phyloP scores from a whole-genome alignment of 2,797 vertebrate genomes.

The Argyrosomus regius region DNA sequence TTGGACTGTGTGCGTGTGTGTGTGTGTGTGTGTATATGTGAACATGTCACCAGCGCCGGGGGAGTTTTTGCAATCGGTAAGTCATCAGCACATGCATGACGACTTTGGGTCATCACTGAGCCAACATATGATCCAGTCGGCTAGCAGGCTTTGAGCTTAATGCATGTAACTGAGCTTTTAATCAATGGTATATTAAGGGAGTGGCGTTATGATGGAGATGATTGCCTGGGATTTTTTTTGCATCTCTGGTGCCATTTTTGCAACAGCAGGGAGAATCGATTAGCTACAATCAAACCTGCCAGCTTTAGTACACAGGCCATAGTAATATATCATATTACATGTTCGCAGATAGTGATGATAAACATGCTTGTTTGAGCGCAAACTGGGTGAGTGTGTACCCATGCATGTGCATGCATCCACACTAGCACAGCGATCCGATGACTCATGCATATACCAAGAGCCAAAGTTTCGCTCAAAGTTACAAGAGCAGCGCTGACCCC shows the following conservation, averaged over 20 bases:
- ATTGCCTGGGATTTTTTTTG: slow-evolving; percentile 49
- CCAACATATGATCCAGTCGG: slow-evolving; percentile 70
- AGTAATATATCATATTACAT: slow-evolving; percentile 59
- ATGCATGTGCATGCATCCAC: slow-evolving; percentile 1
- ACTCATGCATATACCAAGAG: slow-evolving; percentile 39
- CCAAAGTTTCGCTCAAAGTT: slow-evolving; percentile 41
- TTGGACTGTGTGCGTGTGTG: slow-evolving; percentile 50
- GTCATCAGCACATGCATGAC: slow-evolving; percentile 71
- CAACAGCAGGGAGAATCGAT: slow-evolving; percentile 71
- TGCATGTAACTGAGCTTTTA: slow-evolving; percentile 77
- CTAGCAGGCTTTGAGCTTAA: slow-evolving; percentile 37
- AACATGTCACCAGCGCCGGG: slow-evolving; percentile 66
- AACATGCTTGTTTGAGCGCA: slow-evolving; percentile 37
- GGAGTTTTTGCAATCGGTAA: slow-evolving; percentile 72
- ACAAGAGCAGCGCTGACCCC: slow-evolving; percentile 51
- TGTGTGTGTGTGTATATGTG: slow-evolving; percentile 45
- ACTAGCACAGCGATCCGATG: slow-evolving; percentile 37
- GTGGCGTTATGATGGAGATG: slow-evolving; percentile 64
- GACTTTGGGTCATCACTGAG: slow-evolving; percentile 71
- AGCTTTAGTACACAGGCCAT: slow-evolving; percentile 47
- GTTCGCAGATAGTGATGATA: slow-evolving; percentile 48
- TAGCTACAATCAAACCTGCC: slow-evolving; percentile 46
- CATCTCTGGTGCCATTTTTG: slow-evolving; percentile 50
- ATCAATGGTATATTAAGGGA: slow-evolving; percentile 76
- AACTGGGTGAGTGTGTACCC: slow-evolving; percentile 11